phyloP scores from a whole-genome alignment of 2,797 vertebrate species.

The Eremophila alpestris region DNA sequence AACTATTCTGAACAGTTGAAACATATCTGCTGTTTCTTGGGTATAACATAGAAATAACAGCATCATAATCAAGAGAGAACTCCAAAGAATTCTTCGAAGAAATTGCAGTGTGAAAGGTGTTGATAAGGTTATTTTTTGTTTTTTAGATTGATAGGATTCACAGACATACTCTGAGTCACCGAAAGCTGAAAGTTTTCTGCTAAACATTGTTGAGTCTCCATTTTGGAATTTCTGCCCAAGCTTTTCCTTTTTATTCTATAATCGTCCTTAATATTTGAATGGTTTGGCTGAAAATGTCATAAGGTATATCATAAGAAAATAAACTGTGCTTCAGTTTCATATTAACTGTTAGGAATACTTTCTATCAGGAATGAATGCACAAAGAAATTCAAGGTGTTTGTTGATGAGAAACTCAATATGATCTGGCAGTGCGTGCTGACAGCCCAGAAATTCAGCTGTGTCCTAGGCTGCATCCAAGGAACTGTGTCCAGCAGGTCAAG shows the following conservation, averaged over 20 bases:
- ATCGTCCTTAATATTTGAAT: background rate
- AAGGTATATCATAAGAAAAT: background rate
- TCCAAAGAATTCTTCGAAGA: background rate
- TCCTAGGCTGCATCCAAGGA: background rate
- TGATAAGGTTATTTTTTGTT: background rate
- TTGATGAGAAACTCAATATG: background rate
- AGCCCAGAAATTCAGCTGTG: background rate
- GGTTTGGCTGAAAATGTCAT: background rate
- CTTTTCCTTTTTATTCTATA: background rate
- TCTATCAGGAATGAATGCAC: background rate
- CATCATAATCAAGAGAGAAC: background rate
- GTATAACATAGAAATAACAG: background rate
- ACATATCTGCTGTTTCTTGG: background rate
- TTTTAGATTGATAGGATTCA: background rate
- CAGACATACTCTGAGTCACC: background rate
- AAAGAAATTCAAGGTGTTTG: background rate
- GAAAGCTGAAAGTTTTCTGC: background rate
- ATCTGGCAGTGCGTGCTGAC: background rate
- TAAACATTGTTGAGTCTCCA: background rate
- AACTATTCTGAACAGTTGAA: background rate
- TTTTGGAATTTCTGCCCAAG: background rate
- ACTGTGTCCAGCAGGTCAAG: background rate
- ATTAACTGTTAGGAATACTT: background rate
- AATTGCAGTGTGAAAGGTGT: background rate
- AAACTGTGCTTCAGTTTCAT: background rate